Base-by-base conservation (phyloP, 2,113 vertebrate species). In the Ammodytes dubius region DNA sequence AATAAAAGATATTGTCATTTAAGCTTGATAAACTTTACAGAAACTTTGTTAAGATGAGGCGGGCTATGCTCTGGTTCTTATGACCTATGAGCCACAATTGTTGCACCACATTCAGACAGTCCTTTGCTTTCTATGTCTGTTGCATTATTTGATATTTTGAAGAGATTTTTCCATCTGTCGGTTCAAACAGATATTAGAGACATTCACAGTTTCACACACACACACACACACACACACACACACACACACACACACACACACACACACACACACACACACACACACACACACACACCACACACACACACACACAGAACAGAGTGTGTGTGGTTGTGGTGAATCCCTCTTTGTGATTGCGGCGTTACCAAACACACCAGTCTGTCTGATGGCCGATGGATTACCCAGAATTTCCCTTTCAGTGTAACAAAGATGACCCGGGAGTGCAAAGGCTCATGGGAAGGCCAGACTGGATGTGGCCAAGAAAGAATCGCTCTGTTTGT, bases 401-500 rank as follows among this genome's bases (percentile, higher is more conserved):
- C 88, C 86, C 72, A 84, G 68, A 66, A 87, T 86, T 75, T n/a
- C n/a, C 76, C 54, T 46, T 3, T 66, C 10, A 17, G 57, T 1
- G 81, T 27, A 79, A 83, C 83, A 89, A 86, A 88, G 85, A 17
- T 4, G 82, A 90, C 85, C 85, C 40, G 0, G 60, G 43, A 80
- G 82, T 82, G 67, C 43, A 71, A 68, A 84, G 82, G 82, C 86
- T 86, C 80, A 85, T 70, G 53, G 83, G 79, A 82, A 86, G 79
- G 85, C 81, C 74, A 54, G 52, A n/a, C 14, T 5, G 87, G 87
- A 87, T 83, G 79, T 79, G 77, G 73, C 56, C 47, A 58, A 88
- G 82, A 89, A 85, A 80, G 66, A 56, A 59, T 6, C 13, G 43
- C 72, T 87, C 76, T 88, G 78, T 90, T 68, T 82, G 57, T 9